Base-by-base conservation (phyloP, 1,140 invertebrate genomes). In the Acyrthosiphon pisum region DNA sequence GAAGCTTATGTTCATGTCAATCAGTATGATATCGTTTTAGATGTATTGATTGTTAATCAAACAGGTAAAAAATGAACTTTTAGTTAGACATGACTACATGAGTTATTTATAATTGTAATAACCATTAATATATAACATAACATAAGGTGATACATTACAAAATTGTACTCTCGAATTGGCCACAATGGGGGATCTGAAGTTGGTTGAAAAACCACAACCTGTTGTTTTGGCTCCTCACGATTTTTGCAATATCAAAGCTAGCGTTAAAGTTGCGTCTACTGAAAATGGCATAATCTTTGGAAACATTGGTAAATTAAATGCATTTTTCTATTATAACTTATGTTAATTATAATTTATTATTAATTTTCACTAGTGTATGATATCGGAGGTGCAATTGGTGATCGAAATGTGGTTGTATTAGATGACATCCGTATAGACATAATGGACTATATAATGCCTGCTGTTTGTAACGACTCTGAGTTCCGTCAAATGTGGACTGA, bases 391-490 rank as follows among this genome's bases (percentile, higher is more conserved):
- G 98, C 99, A 41, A 97, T 97, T 8, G 98, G 98, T 93, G 98
- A 99, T 95, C 96, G 98, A 94, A 99, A 99, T 95, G 99, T 99
- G 93, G 99, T 99, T 53, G 99, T 99, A 35, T 96, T 99, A 30
- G 99, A 99, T 95, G 99, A 99, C 95, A 99, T 99, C 95, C 99
- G 99, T 95, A 99, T 99, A 95, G 99, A 99, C 95, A 99, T 99
- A 94, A 99, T 99, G 98, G 99, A 99, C 96, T 99, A 99, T 95
- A 99, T 99, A 94, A 97, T 99, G 68, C 99, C 99, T n/a, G 99
- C 99, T 6, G 96, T 96, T 46, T 99, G 99, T 95, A 99, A 97
- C 50, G 99, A 99, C 95, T 97, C 97, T 0, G 99, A 99, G 95
- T 99, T 99, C 96, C 95, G 99, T 30, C 97, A 98, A 95, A 99